phyloP scores from a whole-genome alignment of 2,888 invertebrate species.

The Dinocampus coccinellae region DNA sequence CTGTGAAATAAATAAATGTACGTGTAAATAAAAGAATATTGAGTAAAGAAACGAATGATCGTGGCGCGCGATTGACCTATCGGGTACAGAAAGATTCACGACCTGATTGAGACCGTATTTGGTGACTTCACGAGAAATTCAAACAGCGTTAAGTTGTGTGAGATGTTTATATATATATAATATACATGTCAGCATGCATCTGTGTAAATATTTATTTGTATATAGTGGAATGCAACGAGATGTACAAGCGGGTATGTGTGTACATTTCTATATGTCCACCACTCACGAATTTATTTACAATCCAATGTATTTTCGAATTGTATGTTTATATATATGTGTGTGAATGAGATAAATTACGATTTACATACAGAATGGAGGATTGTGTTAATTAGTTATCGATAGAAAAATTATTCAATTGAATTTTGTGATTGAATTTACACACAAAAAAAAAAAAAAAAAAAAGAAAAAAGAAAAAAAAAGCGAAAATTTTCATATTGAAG shows the following conservation, averaged over 20 bases:
- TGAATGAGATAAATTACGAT: too few species aligned
- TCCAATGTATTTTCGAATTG: not conserved
- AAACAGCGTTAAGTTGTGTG: not conserved
- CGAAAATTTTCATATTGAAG: too few species aligned
- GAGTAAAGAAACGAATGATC: slow-evolving; percentile 17
- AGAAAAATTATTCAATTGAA: too few species aligned
- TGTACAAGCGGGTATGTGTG: not conserved
- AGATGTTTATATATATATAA: not conserved
- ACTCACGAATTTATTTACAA: not conserved
- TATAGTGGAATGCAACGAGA: not conserved
- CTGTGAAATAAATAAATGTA: slow-evolving; percentile 11
- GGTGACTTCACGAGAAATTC: slow-evolving; percentile 41
- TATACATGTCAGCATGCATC: not conserved
- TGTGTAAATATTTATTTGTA: not conserved
- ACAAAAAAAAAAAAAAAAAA: too few species aligned
- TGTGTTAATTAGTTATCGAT: too few species aligned
- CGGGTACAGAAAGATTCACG: slow-evolving; percentile 38
- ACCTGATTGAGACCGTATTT: slow-evolving; percentile 54
- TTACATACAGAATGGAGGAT: not conserved
- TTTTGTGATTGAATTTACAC: too few species aligned
- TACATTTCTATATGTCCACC: not conserved
- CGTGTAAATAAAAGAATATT: slow-evolving; percentile 13
- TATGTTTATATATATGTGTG: not conserved
- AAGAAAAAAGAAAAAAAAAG: too few species aligned
- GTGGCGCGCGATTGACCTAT: slow-evolving; percentile 48